Evolutionary conservation across 2,888 invertebrate genomes (phyloP), one percentile per base, ranked within the genome.

Genomic region (Thereva unica): DNA sequence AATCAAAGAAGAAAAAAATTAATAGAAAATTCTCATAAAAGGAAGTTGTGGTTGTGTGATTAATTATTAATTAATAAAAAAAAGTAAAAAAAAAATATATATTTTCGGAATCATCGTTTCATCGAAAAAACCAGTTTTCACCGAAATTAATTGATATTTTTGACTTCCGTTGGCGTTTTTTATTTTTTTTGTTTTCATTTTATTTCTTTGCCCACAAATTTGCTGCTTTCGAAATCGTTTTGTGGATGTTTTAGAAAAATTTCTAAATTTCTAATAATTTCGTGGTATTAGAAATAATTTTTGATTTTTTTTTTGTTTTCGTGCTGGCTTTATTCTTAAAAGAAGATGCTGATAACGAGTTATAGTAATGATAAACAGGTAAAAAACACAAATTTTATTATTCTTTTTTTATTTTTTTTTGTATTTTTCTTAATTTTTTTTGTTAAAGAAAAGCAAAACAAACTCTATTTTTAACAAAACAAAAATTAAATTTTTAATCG

Each of bases 331-430:
- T 45, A 37, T 44, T 44, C n/a, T n/a, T 4, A 35, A 37, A 59
- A 59, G 49, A 59, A 59, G 49, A 59, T 59, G 59, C 47, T 59
- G 59, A 59, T 59, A 59, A 59, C 59, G 9, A 49, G 47, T 49
- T 59, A 59, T 38, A 59, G 42, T n/a, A 59, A 49, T 59, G 59
- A 59, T 8, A 59, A 59, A 59, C 59, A 59, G 59, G 59, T 59
- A 23, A 23, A 23, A 23, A 23, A n/a, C n/a, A n/a, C n/a, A 23
- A 23, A 23, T 23, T 23, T 23, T 34, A 34, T 10, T 12, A 10
- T 47, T 9, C 5, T 5, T 47, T 1, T 47, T 6, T 47, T 10
- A 47, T 10, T 5, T 10, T 47, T 35, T 38, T 8, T 37, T 3
- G 56, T 9, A 7, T 42, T 56, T n/a, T 42, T 34, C 34, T 8